phyloP scores from a whole-genome alignment of 1,140 invertebrate genomes.

The Ladona fulva region DNA sequence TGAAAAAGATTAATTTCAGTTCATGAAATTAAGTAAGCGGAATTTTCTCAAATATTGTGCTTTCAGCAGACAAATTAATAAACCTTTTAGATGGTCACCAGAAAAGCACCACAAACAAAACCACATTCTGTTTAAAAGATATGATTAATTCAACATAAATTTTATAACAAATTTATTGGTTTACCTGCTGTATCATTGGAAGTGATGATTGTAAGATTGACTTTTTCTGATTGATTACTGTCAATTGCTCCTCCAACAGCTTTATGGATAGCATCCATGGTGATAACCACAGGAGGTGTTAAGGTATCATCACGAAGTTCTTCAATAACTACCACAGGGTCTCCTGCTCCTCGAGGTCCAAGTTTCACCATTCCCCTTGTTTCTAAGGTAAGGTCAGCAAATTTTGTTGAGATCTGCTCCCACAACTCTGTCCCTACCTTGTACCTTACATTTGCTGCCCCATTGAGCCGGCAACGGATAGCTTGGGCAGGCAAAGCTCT shows the following conservation, averaged over 20 bases:
- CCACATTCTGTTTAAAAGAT: too few species aligned
- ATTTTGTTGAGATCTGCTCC: neutral
- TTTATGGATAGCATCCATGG: neutral
- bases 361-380: neutral
- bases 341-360: neutral
- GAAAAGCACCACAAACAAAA: too few species aligned
- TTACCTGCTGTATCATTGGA: too few species aligned
- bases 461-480: conserved; percentile 34
- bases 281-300: neutral
- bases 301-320: neutral
- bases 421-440: neutral
- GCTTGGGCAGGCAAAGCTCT: conserved; percentile 33
- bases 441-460: conserved; percentile 12
- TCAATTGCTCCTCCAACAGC: neutral
- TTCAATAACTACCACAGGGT: neutral
- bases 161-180: too few species aligned
- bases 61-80: too few species aligned
- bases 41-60: too few species aligned
- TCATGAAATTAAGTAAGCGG: too few species aligned
- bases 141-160: too few species aligned
- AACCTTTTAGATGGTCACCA: too few species aligned
- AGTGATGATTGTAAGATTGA: too few species aligned
- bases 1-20: too few species aligned
- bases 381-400: neutral
- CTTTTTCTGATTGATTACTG: too few species aligned